Percentiles rank a stretch among this genome's conserved stretches.
These are phyloP conservation scores for Catharus fuscescens DNA, from an alignment of 2,113 vertebrate genomes.

Conservation along the genomic window DNA sequence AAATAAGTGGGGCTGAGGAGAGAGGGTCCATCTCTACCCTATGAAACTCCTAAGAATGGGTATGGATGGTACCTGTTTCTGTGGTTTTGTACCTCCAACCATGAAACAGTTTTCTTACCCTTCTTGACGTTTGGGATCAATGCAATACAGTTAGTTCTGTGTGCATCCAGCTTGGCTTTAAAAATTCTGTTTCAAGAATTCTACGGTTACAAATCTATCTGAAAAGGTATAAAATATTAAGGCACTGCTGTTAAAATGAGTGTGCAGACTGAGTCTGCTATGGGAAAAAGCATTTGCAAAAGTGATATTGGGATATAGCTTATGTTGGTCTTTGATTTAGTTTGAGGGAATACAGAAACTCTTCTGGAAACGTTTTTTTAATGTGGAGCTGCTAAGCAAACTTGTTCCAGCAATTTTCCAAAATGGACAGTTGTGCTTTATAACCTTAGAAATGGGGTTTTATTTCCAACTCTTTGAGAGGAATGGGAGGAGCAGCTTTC, in stretches of 20 bases:
- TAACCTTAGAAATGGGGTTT: conserved; percentile 15
- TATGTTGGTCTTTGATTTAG: background rate
- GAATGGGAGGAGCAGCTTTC: background rate
- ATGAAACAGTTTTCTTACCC: background rate
- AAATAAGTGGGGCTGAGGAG: background rate
- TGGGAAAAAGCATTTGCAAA: background rate
- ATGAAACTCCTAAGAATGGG: background rate
- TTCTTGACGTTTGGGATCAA: background rate
- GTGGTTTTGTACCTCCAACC: background rate
- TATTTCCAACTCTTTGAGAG: conserved; percentile 31
- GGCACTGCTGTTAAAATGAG: background rate
- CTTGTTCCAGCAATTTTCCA: background rate
- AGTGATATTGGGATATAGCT: background rate
- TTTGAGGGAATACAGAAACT: background rate
- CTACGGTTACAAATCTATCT: background rate
- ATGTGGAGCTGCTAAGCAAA: background rate
- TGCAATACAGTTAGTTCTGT: background rate
- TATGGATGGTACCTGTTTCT: background rate
- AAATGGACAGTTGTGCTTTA: background rate
- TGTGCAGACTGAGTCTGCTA: background rate
- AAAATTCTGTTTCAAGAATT: conserved; percentile 8
- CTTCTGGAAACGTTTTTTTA: background rate
- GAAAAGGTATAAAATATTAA: background rate
- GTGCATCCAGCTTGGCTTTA: background rate
- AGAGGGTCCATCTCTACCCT: background rate